These are phyloP conservation scores for Opisthograptis luteolata DNA, from an alignment of 2,888 invertebrate species.

Conservation along the genomic window DNA sequence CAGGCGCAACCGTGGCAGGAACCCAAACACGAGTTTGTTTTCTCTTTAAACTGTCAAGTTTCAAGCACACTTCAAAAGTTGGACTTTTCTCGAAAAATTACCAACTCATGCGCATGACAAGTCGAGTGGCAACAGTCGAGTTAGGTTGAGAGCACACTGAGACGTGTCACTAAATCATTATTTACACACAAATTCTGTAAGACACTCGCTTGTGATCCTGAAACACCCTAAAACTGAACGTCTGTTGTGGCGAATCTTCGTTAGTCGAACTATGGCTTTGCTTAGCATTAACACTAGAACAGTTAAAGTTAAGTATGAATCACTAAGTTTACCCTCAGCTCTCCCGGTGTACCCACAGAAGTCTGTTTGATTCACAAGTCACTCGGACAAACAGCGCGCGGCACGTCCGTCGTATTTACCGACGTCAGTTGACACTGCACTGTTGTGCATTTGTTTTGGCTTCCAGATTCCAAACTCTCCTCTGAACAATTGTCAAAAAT, in stretches of 20 bases:
- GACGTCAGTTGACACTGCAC: neutral
- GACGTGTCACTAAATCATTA: too few relatives aligned
- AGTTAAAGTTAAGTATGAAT: too few relatives aligned
- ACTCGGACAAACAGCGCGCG: slow-evolving; percentile 10
- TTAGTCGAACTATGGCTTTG: too few relatives aligned
- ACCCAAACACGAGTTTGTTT: slow-evolving; percentile 20
- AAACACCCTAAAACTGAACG: too few relatives aligned
- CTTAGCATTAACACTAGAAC: too few relatives aligned
- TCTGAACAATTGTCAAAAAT: slow-evolving; percentile 3
- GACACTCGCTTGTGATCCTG: too few relatives aligned
- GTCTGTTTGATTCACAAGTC: slow-evolving; percentile 11
- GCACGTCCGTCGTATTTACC: slow-evolving; percentile 19
- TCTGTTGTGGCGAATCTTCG: too few relatives aligned
- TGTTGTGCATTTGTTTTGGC: slow-evolving; percentile 16
- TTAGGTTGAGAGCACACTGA: slow-evolving; percentile 5
- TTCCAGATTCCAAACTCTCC: slow-evolving; percentile 2
- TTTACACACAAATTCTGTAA: too few relatives aligned
- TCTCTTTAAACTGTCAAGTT: slow-evolving; percentile 27
- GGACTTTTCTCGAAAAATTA: slow-evolving; percentile 21
- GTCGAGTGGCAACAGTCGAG: slow-evolving; percentile 10
- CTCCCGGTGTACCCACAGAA: slow-evolving; percentile 2
- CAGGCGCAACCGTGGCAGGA: slow-evolving; percentile 2
- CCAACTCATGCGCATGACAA: slow-evolving; percentile 26
- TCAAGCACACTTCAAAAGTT: slow-evolving; percentile 26
- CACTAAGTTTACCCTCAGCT: too few relatives aligned